These are phyloP conservation scores for Drosophila mimica DNA, from an alignment of 2,888 invertebrate genomes.

Conservation along the genomic window DNA sequence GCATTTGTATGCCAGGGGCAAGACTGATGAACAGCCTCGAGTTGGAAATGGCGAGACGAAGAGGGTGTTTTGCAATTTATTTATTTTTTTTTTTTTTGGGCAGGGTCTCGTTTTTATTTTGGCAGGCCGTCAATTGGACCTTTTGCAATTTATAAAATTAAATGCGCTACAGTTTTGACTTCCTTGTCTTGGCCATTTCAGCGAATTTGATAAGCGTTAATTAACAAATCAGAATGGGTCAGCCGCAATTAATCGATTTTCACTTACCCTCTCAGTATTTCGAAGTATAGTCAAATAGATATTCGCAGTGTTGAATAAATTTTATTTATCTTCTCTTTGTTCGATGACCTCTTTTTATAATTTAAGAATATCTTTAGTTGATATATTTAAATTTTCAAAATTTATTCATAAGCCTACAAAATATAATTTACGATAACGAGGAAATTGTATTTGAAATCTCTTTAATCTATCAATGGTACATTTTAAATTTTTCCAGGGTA, in stretches of 20 bases:
- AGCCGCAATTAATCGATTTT: slow-evolving; percentile 4
- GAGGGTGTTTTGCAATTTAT: neutral
- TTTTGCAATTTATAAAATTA: slow-evolving; percentile 42
- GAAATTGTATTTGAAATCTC: neutral
- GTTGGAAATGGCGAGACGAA: neutral
- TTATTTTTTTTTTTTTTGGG: slow-evolving; percentile 17
- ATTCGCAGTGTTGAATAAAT: neutral
- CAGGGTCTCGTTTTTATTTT: slow-evolving; percentile 39
- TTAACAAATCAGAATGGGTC: slow-evolving; percentile 5
- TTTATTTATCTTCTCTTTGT: neutral
- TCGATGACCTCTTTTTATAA: neutral
- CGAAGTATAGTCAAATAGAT: neutral
- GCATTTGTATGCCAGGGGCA: slow-evolving; percentile 69
- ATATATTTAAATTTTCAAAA: neutral
- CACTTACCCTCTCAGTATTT: slow-evolving; percentile 21
- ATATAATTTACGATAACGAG: neutral
- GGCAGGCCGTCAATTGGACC: slow-evolving; percentile 47
- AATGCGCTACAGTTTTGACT: slow-evolving; percentile 42
- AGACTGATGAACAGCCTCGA: slow-evolving; percentile 39
- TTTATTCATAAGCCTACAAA: neutral
- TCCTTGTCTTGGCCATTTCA: slow-evolving; percentile 55
- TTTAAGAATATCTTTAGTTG: neutral
- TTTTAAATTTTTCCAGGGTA: neutral
- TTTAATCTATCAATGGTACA: neutral
- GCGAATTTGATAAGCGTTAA: slow-evolving; percentile 53